Evolutionary conservation across 37 sponge, comb jelly and placozoan species (phyloP).

Genomic region (Geodia barretti): DNA sequence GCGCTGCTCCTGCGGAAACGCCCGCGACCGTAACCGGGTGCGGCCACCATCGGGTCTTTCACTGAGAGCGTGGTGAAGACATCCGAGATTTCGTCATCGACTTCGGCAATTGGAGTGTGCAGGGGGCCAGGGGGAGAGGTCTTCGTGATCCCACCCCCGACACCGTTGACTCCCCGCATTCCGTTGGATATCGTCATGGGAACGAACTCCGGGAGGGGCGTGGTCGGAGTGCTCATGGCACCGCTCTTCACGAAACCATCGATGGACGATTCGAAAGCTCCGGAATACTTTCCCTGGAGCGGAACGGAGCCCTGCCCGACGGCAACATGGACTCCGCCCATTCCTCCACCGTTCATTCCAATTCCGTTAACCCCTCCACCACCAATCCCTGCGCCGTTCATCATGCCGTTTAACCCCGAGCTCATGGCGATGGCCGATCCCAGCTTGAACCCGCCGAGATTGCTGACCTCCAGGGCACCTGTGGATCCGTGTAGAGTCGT

Average conservation of each 20-base stretch:
- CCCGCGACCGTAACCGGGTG: constrained; percentile 27
- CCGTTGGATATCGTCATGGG: background rate
- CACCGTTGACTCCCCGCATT: background rate
- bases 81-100: constrained; percentile 54
- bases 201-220: background rate
- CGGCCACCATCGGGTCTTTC: constrained; percentile 13
- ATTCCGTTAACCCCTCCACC: background rate
- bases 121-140: background rate
- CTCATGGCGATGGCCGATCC: background rate
- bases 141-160: background rate
- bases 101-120: background rate
- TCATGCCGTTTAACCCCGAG: background rate
- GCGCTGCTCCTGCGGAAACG: constrained; percentile 56
- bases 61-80: constrained; percentile 46
- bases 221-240: background rate
- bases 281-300: background rate
- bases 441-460: constrained; percentile 60
- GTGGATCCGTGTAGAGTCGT: constrained; percentile 63
- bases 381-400: constrained; percentile 6
- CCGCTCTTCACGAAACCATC: background rate
- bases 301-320: background rate
- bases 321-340: background rate
- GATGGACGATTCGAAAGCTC: background rate
- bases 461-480: constrained; percentile 67
- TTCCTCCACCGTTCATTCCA: constrained; percentile 3